phyloP scores from a whole-genome alignment of 2,888 invertebrate species.

The Pediacus dermestoides region DNA sequence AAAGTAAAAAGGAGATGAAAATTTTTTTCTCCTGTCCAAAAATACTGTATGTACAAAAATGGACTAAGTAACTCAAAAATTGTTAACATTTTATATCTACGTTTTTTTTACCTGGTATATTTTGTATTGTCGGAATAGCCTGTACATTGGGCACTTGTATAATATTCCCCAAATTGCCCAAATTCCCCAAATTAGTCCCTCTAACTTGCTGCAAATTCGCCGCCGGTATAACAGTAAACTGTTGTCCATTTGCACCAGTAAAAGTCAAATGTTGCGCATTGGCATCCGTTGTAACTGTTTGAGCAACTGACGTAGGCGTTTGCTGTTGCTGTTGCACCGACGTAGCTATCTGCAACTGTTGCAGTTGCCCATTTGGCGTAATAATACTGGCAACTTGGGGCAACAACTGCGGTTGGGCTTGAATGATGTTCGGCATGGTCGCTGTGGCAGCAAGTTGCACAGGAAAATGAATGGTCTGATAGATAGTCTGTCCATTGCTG shows the following conservation, averaged over 20 bases:
- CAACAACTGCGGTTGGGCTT: conserved; percentile 57
- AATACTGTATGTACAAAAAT: too few species aligned
- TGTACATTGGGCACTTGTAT: conserved; percentile 60
- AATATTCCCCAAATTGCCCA: conserved; percentile 41
- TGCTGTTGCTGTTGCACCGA: conserved; percentile 47
- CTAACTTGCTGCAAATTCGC: conserved; percentile 51
- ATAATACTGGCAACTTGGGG: conserved; percentile 70
- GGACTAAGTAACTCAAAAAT: too few species aligned
- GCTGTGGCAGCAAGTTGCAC: conserved; percentile 69
- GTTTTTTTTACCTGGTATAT: conserved; percentile 52
- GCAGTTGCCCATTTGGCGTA: conserved; percentile 85
- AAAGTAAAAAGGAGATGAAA: too few species aligned
- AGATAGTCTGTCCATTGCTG: conserved; percentile 85
- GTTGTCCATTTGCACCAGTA: conserved; percentile 72
- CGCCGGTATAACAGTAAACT: conserved; percentile 80
- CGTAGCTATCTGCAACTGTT: conserved; percentile 74
- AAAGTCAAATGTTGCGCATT: conserved; percentile 67
- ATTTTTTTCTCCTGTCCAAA: too few species aligned
- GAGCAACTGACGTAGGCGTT: conserved; percentile 41
- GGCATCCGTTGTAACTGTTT: conserved; percentile 43
- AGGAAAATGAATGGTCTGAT: conserved; percentile 93
- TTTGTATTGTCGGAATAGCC: conserved; percentile 69
- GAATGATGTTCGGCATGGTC: conserved; percentile 59
- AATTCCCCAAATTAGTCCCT: conserved; percentile 39
- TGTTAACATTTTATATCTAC: too few species aligned